Base-by-base conservation (phyloP, 2,797 vertebrate genomes). In the Tiaroga cobitis region DNA sequence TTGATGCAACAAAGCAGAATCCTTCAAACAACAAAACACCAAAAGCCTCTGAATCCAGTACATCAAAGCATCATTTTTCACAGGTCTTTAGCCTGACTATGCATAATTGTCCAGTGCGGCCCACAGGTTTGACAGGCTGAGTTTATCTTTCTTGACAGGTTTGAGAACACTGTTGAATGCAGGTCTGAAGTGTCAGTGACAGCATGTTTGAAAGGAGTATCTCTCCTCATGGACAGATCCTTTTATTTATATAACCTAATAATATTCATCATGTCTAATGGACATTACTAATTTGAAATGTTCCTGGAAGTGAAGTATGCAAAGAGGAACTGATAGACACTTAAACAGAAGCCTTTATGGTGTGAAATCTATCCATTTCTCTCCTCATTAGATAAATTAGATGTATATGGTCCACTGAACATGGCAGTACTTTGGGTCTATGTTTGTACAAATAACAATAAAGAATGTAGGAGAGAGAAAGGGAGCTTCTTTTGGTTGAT, bases 231-330 rank as follows among this genome's bases (percentile, higher is more conserved):
- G 86, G 77, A 70, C 77, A 32, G 49, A 1, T 49, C 37, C 51
- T 87, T 74, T 79, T 43, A 81, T 81, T 68, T 75, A 69, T 46
- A 63, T 88, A 74, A 84, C 80, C 59, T 83, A 56, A 74, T 87
- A 51, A 67, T 88, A 76, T 82, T 85, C 85, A 82, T 90, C 84
- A 88, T 63, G 88, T 81, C 70, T 89, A 91, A 91, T 88, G 72
- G 86, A 88, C 78, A 88, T 78, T 65, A 86, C 85, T 89, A 91
- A 91, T 92, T 91, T 88, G 86, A 81, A 88, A 85, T 84, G 74
- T 89, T 88, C 84, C 86, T 85, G 83, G 74, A 63, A 80, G 83
- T 87, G 84, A 87, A 87, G 49, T 87, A 67, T 83, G 88, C 61
- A 72, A 81, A 88, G 74, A 85, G 80, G 49, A 80, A 67, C 82